These are phyloP conservation scores for Matsumyia berberina DNA, from an alignment of 2,888 invertebrate genomes.

Conservation along the genomic window DNA sequence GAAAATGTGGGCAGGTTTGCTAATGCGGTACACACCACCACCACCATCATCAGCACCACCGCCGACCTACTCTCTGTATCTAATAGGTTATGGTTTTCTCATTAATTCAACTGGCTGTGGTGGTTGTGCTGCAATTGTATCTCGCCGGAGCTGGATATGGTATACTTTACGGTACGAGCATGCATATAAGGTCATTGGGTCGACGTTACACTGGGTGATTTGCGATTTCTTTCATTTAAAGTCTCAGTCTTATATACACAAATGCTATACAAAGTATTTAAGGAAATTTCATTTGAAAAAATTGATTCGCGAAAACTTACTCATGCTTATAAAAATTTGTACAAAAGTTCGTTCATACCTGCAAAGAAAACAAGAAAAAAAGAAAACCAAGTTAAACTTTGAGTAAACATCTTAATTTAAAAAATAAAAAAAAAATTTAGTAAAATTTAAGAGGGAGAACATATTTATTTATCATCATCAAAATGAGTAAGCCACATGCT, in stretches of 20 bases:
- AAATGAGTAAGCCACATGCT: slow-evolving; percentile 37
- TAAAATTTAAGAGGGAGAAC: not conserved
- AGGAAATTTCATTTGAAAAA: not conserved
- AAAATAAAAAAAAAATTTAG: slow-evolving; percentile 2
- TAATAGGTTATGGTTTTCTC: slow-evolving; percentile 75
- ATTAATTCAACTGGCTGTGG: slow-evolving; percentile 61
- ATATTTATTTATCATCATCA: slow-evolving; percentile 9
- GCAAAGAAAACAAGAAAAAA: slow-evolving; percentile 23
- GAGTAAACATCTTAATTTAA: not conserved
- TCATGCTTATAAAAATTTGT: not conserved
- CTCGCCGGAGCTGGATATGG: slow-evolving; percentile 50
- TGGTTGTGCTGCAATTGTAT: slow-evolving; percentile 56
- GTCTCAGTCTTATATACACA: slow-evolving; percentile 7
- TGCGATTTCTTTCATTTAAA: slow-evolving; percentile 22
- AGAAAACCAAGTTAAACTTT: slow-evolving; percentile 7
- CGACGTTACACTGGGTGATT: slow-evolving; percentile 49
- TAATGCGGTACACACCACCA: slow-evolving; percentile 29
- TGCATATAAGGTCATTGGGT: slow-evolving; percentile 72
- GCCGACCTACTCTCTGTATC: slow-evolving; percentile 49
- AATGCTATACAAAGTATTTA: not conserved
- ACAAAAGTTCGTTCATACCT: slow-evolving; percentile 48
- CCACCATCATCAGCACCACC: slow-evolving; percentile 10
- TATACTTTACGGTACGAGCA: slow-evolving; percentile 46
- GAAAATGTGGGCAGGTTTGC: slow-evolving; percentile 70
- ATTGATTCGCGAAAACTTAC: slow-evolving; percentile 6